phyloP scores from a whole-genome alignment of 2,888 invertebrate genomes.

The Choreutis nemorana region DNA sequence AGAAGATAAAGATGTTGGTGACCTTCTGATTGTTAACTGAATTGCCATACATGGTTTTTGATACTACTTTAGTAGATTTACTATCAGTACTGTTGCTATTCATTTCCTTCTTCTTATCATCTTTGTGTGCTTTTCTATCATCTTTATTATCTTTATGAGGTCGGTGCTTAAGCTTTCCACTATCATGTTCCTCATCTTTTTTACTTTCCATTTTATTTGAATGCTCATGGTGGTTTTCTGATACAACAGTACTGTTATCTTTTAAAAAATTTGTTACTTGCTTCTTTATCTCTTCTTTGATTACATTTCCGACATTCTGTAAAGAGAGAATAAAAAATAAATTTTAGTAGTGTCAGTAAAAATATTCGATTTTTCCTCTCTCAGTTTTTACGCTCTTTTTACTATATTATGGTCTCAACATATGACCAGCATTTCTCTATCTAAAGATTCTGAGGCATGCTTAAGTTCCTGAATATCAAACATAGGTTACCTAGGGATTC shows the following conservation, averaged over 20 bases:
- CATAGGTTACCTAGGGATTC: too few species aligned
- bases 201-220: neutral
- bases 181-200: neutral
- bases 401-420: too few species aligned
- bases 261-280: conserved; percentile 9
- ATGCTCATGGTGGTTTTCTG: neutral
- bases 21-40: conserved; percentile 28
- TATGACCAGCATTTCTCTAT: too few species aligned
- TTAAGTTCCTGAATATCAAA: too few species aligned
- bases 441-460: too few species aligned
- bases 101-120: conserved; percentile 4
- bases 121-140: neutral
- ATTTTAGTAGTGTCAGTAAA: neutral
- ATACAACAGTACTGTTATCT: neutral
- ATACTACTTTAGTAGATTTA: conserved; percentile 13
- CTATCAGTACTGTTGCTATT: neutral
- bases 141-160: conserved; percentile 6
- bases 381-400: too few species aligned
- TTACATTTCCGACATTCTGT: conserved; percentile 19
- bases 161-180: neutral
- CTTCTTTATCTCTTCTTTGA: conserved; percentile 20
- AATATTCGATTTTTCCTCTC: too few species aligned
- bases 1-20: conserved; percentile 36
- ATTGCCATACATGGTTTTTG: conserved; percentile 26
- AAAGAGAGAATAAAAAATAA: conserved; percentile 4